Evolutionary conservation across 2,888 invertebrate genomes (phyloP).

Genomic region (Lepetodrilus schrolli): DNA sequence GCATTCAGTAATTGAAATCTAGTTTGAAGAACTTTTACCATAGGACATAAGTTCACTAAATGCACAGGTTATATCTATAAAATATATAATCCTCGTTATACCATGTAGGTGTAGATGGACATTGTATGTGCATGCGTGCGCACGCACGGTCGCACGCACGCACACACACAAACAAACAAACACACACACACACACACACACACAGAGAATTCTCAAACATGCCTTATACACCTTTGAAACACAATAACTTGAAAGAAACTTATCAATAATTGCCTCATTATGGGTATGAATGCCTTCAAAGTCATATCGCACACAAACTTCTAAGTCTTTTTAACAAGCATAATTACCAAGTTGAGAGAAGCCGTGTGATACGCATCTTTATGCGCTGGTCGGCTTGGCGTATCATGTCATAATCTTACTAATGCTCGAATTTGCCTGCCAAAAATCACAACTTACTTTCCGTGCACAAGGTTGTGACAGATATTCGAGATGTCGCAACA

Average conservation of each 20-base stretch:
- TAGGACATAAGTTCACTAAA: too few relatives aligned
- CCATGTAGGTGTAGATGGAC: too few relatives aligned
- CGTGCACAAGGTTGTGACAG: conserved; percentile 22
- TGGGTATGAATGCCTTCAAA: conserved; percentile 7
- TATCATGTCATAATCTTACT: conserved; percentile 2
- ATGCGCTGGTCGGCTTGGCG: background rate
- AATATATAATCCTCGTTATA: too few relatives aligned
- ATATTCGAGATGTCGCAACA: conserved; percentile 1
- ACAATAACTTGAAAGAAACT: conserved; percentile 12
- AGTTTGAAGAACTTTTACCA: too few relatives aligned
- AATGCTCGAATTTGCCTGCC: background rate
- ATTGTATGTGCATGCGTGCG: too few relatives aligned
- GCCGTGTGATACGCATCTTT: background rate
- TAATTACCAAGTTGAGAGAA: conserved; percentile 20
- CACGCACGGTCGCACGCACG: too few relatives aligned
- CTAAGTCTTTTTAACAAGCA: conserved; percentile 26
- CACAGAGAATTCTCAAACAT: background rate
- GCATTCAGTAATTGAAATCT: too few relatives aligned
- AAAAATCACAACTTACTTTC: conserved; percentile 2
- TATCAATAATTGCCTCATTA: conserved; percentile 25
- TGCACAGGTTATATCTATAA: too few relatives aligned
- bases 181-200: too few relatives aligned
- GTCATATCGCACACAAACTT: conserved; percentile 16
- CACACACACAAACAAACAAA: too few relatives aligned
- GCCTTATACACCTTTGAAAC: background rate